These are phyloP conservation scores for Gasterosteus aculeatus DNA, from an alignment of 2,113 vertebrate genomes.

Conservation along the genomic window DNA sequence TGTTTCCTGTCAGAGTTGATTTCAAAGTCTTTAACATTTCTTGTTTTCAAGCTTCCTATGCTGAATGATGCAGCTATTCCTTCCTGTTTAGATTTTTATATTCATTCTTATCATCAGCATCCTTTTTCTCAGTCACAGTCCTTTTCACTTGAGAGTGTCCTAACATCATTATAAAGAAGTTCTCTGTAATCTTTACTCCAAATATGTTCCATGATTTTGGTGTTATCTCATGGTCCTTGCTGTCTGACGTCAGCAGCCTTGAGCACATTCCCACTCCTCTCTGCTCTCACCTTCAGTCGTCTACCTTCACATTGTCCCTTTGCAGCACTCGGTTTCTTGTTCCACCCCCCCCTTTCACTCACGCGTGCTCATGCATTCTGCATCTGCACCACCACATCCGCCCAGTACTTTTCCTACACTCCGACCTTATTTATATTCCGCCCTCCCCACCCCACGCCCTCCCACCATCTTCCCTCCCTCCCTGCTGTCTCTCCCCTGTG, in stretches of 20 bases:
- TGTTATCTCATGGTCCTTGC: conserved; percentile 5
- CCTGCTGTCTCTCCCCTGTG: conserved; percentile 46
- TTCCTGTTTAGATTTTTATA: background rate
- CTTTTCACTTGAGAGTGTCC: background rate
- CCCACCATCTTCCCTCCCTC: background rate
- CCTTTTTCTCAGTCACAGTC: background rate
- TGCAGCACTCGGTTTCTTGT: conserved; percentile 42
- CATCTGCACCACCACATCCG: conserved; percentile 69
- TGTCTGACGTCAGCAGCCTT: conserved; percentile 49
- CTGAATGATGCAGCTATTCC: background rate
- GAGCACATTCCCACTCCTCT: conserved; percentile 30
- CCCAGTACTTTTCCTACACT: conserved; percentile 81
- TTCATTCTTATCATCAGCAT: background rate
- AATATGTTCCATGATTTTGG: background rate
- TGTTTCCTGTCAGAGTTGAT: background rate
- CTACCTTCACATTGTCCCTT: conserved; percentile 33
- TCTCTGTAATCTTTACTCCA: conserved; percentile 11
- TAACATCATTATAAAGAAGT: background rate
- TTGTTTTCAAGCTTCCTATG: background rate
- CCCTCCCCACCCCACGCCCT: conserved; percentile 41
- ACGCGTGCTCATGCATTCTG: conserved; percentile 67
- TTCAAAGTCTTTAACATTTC: background rate
- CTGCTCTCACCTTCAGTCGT: conserved; percentile 68
- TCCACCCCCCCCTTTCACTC: conserved; percentile 42
- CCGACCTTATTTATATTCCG: conserved; percentile 74